Evolutionary conservation across 2,113 vertebrate species (phyloP).

Genomic region (Apeltes quadracus): DNA sequence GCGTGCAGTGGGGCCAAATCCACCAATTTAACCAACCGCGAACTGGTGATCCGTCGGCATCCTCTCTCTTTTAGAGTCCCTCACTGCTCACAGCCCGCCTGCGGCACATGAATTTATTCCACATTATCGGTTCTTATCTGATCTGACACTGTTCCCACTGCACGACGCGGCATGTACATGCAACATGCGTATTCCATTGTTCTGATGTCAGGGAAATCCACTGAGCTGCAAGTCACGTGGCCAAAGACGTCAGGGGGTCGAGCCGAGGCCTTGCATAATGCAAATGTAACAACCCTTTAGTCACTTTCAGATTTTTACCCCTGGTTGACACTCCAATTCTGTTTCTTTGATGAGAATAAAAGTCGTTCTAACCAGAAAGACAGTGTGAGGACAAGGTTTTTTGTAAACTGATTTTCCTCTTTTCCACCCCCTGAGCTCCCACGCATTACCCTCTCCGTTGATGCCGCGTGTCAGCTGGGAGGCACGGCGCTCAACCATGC

Average conservation of each 20-base stretch:
- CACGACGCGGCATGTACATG: conserved; percentile 46
- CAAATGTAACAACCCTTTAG: conserved; percentile 5
- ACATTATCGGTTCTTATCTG: conserved; percentile 59
- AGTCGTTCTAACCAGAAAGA: conserved; percentile 27
- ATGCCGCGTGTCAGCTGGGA: conserved; percentile 52
- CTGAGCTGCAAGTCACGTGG: conserved; percentile 28
- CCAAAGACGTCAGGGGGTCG: neutral
- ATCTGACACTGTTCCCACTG: conserved; percentile 60
- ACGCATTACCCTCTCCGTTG: conserved; percentile 1
- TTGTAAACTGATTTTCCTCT: conserved; percentile 46
- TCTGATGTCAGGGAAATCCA: conserved; percentile 37
- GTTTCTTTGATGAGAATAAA: conserved; percentile 37
- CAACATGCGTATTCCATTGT: conserved; percentile 24
- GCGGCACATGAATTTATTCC: conserved; percentile 35
- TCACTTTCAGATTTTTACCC: neutral
- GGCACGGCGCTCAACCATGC: conserved; percentile 42
- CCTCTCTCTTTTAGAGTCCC: conserved; percentile 24
- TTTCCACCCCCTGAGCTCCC: neutral
- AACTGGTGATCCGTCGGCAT: conserved; percentile 36
- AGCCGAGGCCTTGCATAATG: conserved; percentile 10
- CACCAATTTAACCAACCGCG: conserved; percentile 42
- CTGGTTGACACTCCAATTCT: conserved; percentile 23
- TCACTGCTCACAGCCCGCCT: conserved; percentile 14
- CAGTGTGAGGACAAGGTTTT: conserved; percentile 17
- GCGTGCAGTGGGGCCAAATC: conserved; percentile 13